phyloP scores from a whole-genome alignment of 1,140 invertebrate genomes.

The Liolophura sinensis region DNA sequence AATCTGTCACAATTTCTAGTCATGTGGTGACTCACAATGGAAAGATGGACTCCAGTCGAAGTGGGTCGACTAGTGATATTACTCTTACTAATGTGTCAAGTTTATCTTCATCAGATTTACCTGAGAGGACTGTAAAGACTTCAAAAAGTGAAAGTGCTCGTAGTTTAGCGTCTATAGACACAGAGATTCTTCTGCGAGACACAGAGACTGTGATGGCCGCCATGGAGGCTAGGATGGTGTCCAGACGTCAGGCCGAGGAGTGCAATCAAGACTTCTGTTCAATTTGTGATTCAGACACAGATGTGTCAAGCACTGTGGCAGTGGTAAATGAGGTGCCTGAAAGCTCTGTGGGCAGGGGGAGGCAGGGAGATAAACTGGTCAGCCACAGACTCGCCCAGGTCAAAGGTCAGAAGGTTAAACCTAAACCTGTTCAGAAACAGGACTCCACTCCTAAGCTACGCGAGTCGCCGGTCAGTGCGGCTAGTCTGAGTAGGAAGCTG shows the following conservation, averaged over 20 bases:
- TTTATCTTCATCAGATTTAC: no score
- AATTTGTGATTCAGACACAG: conserved; percentile 28
- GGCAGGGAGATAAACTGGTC: no score
- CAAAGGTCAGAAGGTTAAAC: no score
- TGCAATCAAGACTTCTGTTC: neutral
- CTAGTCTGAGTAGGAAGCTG: no score
- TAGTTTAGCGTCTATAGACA: conserved; percentile 55
- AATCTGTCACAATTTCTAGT: conserved; percentile 33
- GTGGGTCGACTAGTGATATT: no score
- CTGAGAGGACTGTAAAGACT: no score
- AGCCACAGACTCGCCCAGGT: no score
- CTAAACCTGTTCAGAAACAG: no score
- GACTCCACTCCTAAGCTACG: no score
- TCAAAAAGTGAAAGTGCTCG: conserved; percentile 7
- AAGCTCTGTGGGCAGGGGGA: conserved; percentile 19
- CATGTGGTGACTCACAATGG: conserved; percentile 21
- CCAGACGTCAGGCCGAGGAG: conserved; percentile 11
- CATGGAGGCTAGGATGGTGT: conserved; percentile 59
- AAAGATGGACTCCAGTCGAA: no score
- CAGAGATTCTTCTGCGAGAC: conserved; percentile 61
- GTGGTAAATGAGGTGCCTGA: conserved; percentile 45
- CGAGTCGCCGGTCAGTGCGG: no score
- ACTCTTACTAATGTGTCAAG: no score
- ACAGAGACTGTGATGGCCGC: conserved; percentile 64
- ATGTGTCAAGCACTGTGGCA: conserved; percentile 43